Base-by-base conservation (phyloP, 1,140 invertebrate genomes). In the Scaptomyza hsui region DNA sequence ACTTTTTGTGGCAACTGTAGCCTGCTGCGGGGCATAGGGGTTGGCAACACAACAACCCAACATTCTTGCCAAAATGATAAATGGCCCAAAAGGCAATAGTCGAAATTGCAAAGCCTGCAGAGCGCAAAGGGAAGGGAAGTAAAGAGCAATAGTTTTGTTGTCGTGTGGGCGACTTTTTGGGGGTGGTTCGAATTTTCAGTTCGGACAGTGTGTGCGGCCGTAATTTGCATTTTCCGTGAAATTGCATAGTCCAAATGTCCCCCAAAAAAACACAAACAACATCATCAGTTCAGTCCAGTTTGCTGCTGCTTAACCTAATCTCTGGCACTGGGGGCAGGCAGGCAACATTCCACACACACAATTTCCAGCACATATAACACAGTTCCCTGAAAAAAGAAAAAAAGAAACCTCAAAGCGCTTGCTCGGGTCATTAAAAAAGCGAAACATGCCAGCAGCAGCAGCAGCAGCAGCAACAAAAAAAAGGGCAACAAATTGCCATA, bases 41-140 rank as follows among this genome's bases (percentile, higher is more conserved):
- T n/a, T 13, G 63, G 47, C 32, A 48, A 24, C 44, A 41, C 7
- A 26, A 49, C 26, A 41, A 29, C 7, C 19, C 48, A 68, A 68
- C 74, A 82, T 72, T 75, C 72, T 63, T 71, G 79, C 61, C 79
- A 67, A 83, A 60, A 82, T 83, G 79, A 83, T 83, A 85, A 83
- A 80, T 83, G 81, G 67, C 62, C 45, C 63, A 72, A 75, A 67
- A 65, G 62, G 55, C 59, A 68, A 70, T 70, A 59, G 35, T 49
- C 55, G 60, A 81, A 81, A 72, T 75, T 64, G 77, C 77, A 63
- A 59, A 73, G 42, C 10, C 15, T n/a, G n/a, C 13, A 26, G n/a
- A 21, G 24, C 39, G 0, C 1, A 15, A 6, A 32, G 15, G n/a
- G 4, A 19, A 6, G 29, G 12, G 10, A 29, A 10, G 29, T 24